phyloP scores from a whole-genome alignment of 2,888 invertebrate genomes.

The Empis livida region DNA sequence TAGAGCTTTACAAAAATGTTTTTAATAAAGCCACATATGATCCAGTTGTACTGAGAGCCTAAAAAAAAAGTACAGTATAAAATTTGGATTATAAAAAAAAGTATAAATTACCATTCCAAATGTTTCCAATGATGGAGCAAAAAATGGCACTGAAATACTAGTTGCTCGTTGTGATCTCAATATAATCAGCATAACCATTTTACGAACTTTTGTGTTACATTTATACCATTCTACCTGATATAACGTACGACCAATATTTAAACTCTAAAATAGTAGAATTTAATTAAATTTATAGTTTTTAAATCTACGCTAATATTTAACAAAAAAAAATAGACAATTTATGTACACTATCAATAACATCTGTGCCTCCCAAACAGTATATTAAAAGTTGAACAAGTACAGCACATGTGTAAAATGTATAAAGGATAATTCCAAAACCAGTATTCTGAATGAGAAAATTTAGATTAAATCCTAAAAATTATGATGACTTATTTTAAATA shows the following conservation, averaged over 20 bases:
- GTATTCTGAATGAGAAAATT: constrained; percentile 17
- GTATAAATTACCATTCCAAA: constrained; percentile 21
- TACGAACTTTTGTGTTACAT: constrained; percentile 28
- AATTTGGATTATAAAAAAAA: neutral
- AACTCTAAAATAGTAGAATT: constrained; percentile 19
- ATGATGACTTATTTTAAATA: neutral
- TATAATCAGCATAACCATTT: constrained; percentile 31
- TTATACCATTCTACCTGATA: constrained; percentile 32
- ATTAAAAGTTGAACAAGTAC: constrained; percentile 20
- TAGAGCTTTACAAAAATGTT: neutral
- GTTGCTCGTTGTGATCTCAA: constrained; percentile 26
- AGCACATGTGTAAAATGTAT: constrained; percentile 21
- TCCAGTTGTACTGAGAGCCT: neutral
- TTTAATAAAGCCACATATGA: neutral
- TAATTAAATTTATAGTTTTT: neutral
- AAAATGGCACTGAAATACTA: constrained; percentile 29
- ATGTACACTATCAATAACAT: constrained; percentile 21
- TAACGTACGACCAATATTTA: constrained; percentile 19
- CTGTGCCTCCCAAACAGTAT: constrained; percentile 25
- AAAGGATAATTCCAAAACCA: constrained; percentile 23
- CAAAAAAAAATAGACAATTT: neutral
- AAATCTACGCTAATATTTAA: no score
- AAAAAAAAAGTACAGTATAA: neutral
- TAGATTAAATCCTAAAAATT: neutral
- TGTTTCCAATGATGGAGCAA: constrained; percentile 27